These are phyloP conservation scores for Epsilonema sp. DNA, from an alignment of 2,888 invertebrate species.

Conservation along the genomic window DNA sequence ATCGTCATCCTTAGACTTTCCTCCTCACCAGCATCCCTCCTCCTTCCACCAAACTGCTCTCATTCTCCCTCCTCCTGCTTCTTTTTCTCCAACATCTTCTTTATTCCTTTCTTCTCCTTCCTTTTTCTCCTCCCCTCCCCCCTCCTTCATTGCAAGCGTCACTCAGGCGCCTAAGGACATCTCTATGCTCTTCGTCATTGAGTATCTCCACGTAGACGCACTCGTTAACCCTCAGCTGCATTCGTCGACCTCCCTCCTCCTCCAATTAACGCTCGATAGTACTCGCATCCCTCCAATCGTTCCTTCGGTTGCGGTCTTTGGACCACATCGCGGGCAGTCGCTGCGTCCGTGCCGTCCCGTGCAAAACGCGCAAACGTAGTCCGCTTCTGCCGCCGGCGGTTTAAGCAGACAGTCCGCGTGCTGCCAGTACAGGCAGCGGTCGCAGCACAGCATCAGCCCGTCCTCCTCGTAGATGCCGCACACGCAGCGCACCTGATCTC, in stretches of 20 bases:
- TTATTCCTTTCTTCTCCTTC: too few relatives aligned
- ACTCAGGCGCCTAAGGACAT: constrained; percentile 14
- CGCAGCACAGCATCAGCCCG: constrained; percentile 26
- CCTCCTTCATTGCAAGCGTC: too few relatives aligned
- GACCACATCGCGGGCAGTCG: constrained; percentile 31
- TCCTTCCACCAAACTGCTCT: too few relatives aligned
- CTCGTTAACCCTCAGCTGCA: constrained; percentile 46
- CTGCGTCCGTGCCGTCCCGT: constrained; percentile 23
- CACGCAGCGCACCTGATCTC: constrained; percentile 16
- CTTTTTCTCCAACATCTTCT: too few relatives aligned
- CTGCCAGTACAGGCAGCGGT: constrained; percentile 23
- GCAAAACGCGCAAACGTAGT: constrained; percentile 34
- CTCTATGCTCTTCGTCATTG: constrained; percentile 18
- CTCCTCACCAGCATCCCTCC: too few relatives aligned
- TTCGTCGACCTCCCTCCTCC: constrained; percentile 44
- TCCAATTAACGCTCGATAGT: constrained; percentile 69
- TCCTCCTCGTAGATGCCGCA: constrained; percentile 27
- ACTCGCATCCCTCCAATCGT: constrained; percentile 43
- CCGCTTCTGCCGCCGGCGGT: constrained; percentile 4
- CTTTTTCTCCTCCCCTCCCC: too few relatives aligned
- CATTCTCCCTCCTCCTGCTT: too few relatives aligned
- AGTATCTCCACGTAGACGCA: constrained; percentile 21
- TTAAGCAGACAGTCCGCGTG: constrained; percentile 20
- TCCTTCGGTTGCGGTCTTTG: constrained; percentile 37
- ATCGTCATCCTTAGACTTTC: too few relatives aligned